phyloP scores from a whole-genome alignment of 2,113 vertebrate genomes.

The Centropristis striata region DNA sequence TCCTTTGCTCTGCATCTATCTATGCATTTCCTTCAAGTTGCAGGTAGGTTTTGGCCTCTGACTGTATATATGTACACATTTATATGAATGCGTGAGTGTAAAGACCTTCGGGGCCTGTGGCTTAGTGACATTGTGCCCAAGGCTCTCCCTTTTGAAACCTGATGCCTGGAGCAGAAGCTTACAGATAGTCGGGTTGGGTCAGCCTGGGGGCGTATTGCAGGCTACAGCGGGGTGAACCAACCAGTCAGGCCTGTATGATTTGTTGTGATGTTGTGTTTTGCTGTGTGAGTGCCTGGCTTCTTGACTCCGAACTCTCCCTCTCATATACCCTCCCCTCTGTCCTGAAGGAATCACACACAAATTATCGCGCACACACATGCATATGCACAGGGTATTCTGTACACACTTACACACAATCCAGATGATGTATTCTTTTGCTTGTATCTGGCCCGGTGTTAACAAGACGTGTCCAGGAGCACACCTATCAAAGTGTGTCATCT shows the following conservation, averaged over 20 bases:
- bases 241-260: slow-evolving; percentile 71
- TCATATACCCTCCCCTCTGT: not conserved
- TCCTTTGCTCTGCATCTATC: not conserved
- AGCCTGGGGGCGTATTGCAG: slow-evolving; percentile 36
- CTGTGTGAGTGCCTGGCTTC: slow-evolving; percentile 2
- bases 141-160: slow-evolving; percentile 76
- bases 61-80: slow-evolving; percentile 7
- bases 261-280: slow-evolving; percentile 53
- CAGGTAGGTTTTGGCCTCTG: slow-evolving; percentile 12
- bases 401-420: not conserved
- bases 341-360: slow-evolving; percentile 28
- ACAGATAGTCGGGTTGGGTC: slow-evolving; percentile 67
- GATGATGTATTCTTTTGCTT: slow-evolving; percentile 25
- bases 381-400: not conserved
- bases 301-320: slow-evolving; percentile 25
- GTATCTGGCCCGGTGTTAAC: slow-evolving; percentile 53
- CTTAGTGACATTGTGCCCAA: slow-evolving; percentile 66
- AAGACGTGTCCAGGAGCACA: slow-evolving; percentile 59
- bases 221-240: slow-evolving; percentile 61
- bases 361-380: not conserved
- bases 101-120: slow-evolving; percentile 43
- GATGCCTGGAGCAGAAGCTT: slow-evolving; percentile 71
- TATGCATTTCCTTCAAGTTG: not conserved
- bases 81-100: slow-evolving; percentile 16
- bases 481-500: slow-evolving; percentile 75